Evolutionary conservation across 2,797 vertebrate genomes (phyloP), one percentile per base, ranked within the genome.

Genomic region (Pempheris klunzingeri): DNA sequence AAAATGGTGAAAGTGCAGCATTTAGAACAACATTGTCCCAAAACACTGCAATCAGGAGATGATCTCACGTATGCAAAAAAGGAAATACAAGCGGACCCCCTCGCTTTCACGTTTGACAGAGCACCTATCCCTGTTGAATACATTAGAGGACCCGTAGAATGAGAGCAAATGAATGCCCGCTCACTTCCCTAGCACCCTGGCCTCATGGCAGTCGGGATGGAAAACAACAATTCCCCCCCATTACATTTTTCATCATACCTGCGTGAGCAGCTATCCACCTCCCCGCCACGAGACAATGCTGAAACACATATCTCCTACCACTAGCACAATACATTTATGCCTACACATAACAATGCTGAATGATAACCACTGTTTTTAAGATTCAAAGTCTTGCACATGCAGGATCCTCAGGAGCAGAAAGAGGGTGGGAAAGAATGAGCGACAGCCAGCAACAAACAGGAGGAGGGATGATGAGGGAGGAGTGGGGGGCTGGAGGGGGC

Each of bases 81-180:
- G 85, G 87, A 84, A 86, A 89, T 81, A 74, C 50, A 50, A 78
- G 80, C 75, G 28, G 84, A 91, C 88, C 89, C 82, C 85, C 78
- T 80, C 78, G 88, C 92, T 85, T 90, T 86, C 80, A 85, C 81
- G 64, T 92, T 92, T 93, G 89, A 94, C 83, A 84, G 87, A 93
- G 90, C 91, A 88, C 91, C 89, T 85, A 80, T 86, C 88, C 68
- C 73, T 47, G 82, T 87, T 94, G 93, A 95, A 95, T 95, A 94
- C 87, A 94, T 95, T 93, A 94, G 60, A 71, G 87, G 74, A 78
- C 77, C 73, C 53, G 64, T 57, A 78, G 80, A 92, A 88, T 88
- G 87, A 83, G 86, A 85, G 84, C 89, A 93, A 93, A 92, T 92
- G 85, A 92, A 92, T 88, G 90, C 90, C 85, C 63, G 80, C 93